Evolutionary conservation across 37 sponge, comb jelly and placozoan genomes (phyloP).

Genomic region (Haliclona indistincta): DNA sequence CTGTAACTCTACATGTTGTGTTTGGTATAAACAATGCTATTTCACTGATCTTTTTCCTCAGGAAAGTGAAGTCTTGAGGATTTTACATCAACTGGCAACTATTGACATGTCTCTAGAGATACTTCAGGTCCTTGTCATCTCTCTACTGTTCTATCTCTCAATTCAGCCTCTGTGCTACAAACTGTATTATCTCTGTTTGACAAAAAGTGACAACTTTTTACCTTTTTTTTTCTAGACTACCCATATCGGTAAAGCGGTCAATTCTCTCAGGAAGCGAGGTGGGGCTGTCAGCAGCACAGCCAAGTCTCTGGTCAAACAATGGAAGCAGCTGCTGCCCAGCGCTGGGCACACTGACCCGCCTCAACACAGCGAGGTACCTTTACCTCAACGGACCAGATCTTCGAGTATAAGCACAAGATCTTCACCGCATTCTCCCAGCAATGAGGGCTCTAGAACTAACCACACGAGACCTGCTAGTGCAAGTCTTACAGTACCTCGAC

Average conservation of each 20-base stretch:
- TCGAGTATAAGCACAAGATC: too few relatives aligned
- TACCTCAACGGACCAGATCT: too few relatives aligned
- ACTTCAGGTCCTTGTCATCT: conserved; percentile 28
- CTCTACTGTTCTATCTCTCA: not conserved
- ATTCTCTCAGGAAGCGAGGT: conserved; percentile 38
- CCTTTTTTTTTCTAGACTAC: conserved; percentile 32
- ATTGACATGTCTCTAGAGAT: conserved; percentile 54
- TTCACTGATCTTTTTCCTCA: not conserved
- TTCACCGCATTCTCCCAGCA: too few relatives aligned
- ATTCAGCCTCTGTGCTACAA: not conserved
- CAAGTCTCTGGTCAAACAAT: conserved; percentile 46
- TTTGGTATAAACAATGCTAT: conserved; percentile 1
- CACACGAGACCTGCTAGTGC: too few relatives aligned
- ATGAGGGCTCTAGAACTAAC: too few relatives aligned
- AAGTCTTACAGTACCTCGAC: too few relatives aligned
- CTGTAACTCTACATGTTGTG: not conserved
- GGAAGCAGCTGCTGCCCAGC: conserved; percentile 59
- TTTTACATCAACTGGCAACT: conserved; percentile 21
- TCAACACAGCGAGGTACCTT: not conserved
- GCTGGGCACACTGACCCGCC: not conserved
- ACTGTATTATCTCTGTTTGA: not conserved
- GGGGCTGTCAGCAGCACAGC: conserved; percentile 39
- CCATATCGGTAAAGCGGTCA: conserved; percentile 59
- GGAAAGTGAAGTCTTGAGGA: conserved; percentile 32
- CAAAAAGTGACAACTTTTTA: not conserved